Percentiles rank a stretch among this genome's conserved stretches.
phyloP scores from a whole-genome alignment of 1,140 invertebrate species.

The Neuroterus valhalla region DNA sequence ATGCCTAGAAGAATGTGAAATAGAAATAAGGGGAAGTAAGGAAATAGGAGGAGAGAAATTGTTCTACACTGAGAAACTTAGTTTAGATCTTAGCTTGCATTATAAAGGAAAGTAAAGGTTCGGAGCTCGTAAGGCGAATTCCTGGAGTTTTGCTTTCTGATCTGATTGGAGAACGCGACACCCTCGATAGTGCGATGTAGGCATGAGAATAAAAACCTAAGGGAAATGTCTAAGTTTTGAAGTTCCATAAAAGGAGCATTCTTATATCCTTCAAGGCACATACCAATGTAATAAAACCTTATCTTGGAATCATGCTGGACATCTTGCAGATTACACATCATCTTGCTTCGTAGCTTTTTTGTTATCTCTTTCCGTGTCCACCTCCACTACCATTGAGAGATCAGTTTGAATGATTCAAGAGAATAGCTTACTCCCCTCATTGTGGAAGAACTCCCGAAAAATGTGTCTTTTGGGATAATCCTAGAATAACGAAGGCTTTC shows the following conservation, averaged over 20 bases:
- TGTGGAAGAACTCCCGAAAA: background rate
- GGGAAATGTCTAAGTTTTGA: constrained; percentile 37
- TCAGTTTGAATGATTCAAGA: constrained; percentile 2
- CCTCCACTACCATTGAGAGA: too few species aligned
- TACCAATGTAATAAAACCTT: constrained; percentile 67
- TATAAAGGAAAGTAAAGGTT: background rate
- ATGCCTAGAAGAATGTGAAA: too few species aligned
- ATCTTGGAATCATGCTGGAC: constrained; percentile 59
- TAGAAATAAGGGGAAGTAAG: too few species aligned
- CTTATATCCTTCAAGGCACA: constrained; percentile 46
- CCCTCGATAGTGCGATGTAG: constrained; percentile 50
- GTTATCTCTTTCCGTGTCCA: constrained; percentile 36
- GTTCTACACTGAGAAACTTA: too few species aligned
- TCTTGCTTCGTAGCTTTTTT: constrained; percentile 35
- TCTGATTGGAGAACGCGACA: constrained; percentile 41
- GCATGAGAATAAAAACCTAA: constrained; percentile 46
- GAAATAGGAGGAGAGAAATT: too few species aligned
- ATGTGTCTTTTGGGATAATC: constrained; percentile 9
- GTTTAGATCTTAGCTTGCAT: background rate
- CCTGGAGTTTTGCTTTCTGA: background rate
- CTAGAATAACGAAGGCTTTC: constrained; percentile 7
- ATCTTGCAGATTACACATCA: constrained; percentile 66
- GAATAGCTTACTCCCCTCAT: background rate
- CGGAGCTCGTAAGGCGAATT: background rate
- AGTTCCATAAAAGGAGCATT: constrained; percentile 45